Percentiles rank a stretch among this genome's conserved stretches.
phyloP scores from a whole-genome alignment of 2,113 vertebrate genomes.

The Gasterosteus aculeatus region DNA sequence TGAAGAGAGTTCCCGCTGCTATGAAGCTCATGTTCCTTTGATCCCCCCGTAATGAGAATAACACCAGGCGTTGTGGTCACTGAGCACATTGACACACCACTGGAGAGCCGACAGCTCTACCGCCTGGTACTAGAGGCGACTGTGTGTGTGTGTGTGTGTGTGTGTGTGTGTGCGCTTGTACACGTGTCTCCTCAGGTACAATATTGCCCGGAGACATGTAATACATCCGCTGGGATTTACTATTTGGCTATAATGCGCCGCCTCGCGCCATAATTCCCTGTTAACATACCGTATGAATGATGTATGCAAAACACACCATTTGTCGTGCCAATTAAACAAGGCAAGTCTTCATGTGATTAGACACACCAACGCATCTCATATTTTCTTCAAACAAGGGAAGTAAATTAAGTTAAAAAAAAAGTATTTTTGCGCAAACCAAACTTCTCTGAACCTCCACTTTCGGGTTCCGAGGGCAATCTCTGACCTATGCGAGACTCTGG shows the following conservation, averaged over 20 bases:
- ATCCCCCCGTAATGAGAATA: conserved; percentile 78
- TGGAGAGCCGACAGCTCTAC: conserved; percentile 64
- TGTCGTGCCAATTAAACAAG: conserved; percentile 52
- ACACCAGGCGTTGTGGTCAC: conserved; percentile 75
- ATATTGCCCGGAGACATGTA: conserved; percentile 45
- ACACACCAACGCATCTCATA: conserved; percentile 25
- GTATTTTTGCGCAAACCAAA: conserved; percentile 33
- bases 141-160: conserved; percentile 30
- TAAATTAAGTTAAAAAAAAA: conserved; percentile 27
- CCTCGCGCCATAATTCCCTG: conserved; percentile 47
- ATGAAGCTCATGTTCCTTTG: conserved; percentile 78
- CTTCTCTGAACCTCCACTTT: conserved; percentile 52
- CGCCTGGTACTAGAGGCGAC: conserved; percentile 30
- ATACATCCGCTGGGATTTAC: conserved; percentile 55
- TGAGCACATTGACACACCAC: conserved; percentile 74
- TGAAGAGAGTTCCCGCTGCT: conserved; percentile 74
- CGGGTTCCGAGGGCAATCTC: conserved; percentile 52
- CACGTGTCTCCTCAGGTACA: conserved; percentile 47
- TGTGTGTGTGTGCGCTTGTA: conserved; percentile 23
- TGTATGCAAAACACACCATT: conserved; percentile 59
- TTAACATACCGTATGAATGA: conserved; percentile 52
- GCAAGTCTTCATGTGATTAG: conserved; percentile 21
- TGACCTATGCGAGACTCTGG: conserved; percentile 59
- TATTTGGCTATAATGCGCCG: conserved; percentile 46
- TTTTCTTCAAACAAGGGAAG: conserved; percentile 27